phyloP scores from a whole-genome alignment of 2,888 invertebrate genomes.

The Schizaphis graminum region DNA sequence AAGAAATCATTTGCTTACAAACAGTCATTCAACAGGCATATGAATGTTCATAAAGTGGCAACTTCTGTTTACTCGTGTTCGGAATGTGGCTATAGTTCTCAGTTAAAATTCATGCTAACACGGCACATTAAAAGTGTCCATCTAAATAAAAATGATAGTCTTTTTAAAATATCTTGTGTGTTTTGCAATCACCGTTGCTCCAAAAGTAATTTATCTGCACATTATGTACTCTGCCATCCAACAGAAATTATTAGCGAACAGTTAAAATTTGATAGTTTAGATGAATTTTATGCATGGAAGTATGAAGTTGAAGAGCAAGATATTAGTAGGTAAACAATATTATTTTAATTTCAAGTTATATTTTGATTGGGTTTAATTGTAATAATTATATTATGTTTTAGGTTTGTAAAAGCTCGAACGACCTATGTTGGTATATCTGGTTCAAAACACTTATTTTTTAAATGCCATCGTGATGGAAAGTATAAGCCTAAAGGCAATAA shows the following conservation, averaged over 20 bases:
- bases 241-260: conserved; percentile 66
- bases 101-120: conserved; percentile 55
- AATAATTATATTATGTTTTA: conserved; percentile 34
- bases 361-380: background rate
- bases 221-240: conserved; percentile 67
- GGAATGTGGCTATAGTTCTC: conserved; percentile 59
- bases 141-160: conserved; percentile 26
- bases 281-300: conserved; percentile 68
- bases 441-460: conserved; percentile 67
- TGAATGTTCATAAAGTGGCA: conserved; percentile 57
- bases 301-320: conserved; percentile 67
- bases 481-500: conserved; percentile 67
- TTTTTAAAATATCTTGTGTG: conserved; percentile 66
- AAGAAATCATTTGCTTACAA: conserved; percentile 53
- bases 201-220: conserved; percentile 66
- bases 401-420: conserved; percentile 67
- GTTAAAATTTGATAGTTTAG: conserved; percentile 67
- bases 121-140: conserved; percentile 55
- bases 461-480: conserved; percentile 68
- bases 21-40: conserved; percentile 58
- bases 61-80: conserved; percentile 57
- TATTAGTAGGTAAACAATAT: conserved; percentile 49
- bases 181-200: conserved; percentile 56
- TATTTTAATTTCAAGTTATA: background rate
- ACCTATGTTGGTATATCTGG: conserved; percentile 66